phyloP scores from a whole-genome alignment of 1,140 invertebrate species.

The Cydia pomonella region DNA sequence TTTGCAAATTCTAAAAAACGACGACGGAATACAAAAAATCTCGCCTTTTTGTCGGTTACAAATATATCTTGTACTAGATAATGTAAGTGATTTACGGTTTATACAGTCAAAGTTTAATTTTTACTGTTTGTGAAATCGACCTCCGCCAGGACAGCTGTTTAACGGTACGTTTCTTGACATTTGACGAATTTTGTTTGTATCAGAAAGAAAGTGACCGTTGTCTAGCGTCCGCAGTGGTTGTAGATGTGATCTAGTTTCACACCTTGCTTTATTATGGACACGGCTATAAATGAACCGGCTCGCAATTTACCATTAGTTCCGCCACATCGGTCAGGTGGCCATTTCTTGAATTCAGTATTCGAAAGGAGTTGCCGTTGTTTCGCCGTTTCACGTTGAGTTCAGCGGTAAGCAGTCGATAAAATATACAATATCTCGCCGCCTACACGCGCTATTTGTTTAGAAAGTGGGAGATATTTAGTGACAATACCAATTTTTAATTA shows the following conservation, averaged over 20 bases:
- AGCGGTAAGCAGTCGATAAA: conserved; percentile 19
- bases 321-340: conserved; percentile 49
- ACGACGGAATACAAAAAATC: conserved; percentile 64
- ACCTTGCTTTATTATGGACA: conserved; percentile 58
- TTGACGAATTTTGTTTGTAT: conserved; percentile 71
- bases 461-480: conserved; percentile 7
- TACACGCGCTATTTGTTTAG: conserved; percentile 31
- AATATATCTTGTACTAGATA: conserved; percentile 60
- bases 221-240: conserved; percentile 54
- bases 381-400: conserved; percentile 42
- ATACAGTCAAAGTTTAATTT: conserved; percentile 54
- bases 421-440: conserved; percentile 22
- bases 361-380: conserved; percentile 56
- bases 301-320: conserved; percentile 58
- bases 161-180: conserved; percentile 71
- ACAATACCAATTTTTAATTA: conserved; percentile 11
- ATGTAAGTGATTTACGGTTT: conserved; percentile 58
- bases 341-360: conserved; percentile 43
- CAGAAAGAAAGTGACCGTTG: conserved; percentile 71
- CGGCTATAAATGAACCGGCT: conserved; percentile 64
- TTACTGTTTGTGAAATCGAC: conserved; percentile 43
- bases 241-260: conserved; percentile 69
- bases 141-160: conserved; percentile 36
- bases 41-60: conserved; percentile 65
- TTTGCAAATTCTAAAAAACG: conserved; percentile 76